These are phyloP conservation scores for Sinosuthora webbiana DNA, from an alignment of 2,113 vertebrate species.

Conservation along the genomic window DNA sequence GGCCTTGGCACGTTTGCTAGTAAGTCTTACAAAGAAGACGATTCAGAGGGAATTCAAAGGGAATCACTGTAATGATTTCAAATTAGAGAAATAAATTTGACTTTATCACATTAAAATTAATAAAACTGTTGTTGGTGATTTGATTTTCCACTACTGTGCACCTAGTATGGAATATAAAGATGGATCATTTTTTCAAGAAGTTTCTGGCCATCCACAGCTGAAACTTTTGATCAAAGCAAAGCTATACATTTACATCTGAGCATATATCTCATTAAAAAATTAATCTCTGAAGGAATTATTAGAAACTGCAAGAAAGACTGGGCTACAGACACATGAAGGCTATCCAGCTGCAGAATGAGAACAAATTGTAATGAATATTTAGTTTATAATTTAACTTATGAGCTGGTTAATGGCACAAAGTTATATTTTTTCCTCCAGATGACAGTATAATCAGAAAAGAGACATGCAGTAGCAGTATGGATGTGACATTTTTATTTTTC, in stretches of 20 bases:
- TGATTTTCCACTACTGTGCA: constrained; percentile 9
- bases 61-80: constrained; percentile 47
- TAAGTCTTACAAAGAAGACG: not conserved
- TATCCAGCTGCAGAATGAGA: not conserved
- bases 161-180: not conserved
- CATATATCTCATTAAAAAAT: not conserved
- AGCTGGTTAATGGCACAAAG: not conserved
- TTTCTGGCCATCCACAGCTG: not conserved
- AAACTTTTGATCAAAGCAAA: constrained; percentile 12
- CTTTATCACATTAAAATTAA: constrained; percentile 52
- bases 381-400: not conserved
- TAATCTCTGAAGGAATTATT: not conserved
- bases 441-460: not conserved
- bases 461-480: not conserved
- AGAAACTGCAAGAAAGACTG: not conserved
- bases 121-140: constrained; percentile 38
- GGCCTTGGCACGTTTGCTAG: constrained; percentile 28
- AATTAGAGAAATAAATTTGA: constrained; percentile 56
- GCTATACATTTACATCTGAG: not conserved
- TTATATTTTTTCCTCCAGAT: not conserved
- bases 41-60: constrained; percentile 27
- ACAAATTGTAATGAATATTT: not conserved
- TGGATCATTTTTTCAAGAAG: not conserved
- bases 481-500: not conserved
- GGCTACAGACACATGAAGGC: not conserved